phyloP scores from a whole-genome alignment of 2,888 invertebrate species.

The Lumbricus terrestris region DNA sequence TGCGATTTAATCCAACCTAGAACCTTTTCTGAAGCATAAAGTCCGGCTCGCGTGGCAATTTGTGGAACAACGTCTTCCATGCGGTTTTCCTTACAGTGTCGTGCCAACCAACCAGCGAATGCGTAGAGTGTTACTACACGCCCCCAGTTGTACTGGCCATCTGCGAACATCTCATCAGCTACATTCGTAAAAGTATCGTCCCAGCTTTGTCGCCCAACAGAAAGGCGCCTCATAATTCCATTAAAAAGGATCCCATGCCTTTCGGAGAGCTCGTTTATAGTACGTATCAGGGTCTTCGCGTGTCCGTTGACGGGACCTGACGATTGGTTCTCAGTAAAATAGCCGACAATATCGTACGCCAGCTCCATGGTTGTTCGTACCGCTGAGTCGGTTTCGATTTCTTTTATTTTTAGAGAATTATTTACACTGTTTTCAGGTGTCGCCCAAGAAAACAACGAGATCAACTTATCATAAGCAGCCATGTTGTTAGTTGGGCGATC shows the following conservation, averaged over 20 bases:
- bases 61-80: not conserved
- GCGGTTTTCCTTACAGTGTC: constrained; percentile 5
- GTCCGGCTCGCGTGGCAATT: not conserved
- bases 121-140: constrained; percentile 54
- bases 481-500: not conserved
- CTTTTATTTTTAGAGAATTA: not conserved
- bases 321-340: not conserved
- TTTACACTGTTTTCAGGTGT: not conserved
- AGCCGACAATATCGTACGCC: not conserved
- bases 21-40: not conserved
- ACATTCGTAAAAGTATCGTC: constrained; percentile 29
- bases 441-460: constrained; percentile 3
- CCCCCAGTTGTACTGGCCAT: constrained; percentile 56
- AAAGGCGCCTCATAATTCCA: constrained; percentile 53
- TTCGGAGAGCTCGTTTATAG: constrained; percentile 51
- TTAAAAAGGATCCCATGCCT: constrained; percentile 52
- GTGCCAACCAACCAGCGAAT: constrained; percentile 40
- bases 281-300: constrained; percentile 53
- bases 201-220: constrained; percentile 42
- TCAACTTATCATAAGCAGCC: constrained; percentile 3
- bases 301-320: constrained; percentile 42
- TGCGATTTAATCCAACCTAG: not conserved
- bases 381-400: not conserved
- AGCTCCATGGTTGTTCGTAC: not conserved
- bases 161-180: constrained; percentile 52